These are phyloP conservation scores for Hypotaenidia philippensis DNA, from an alignment of 2,797 vertebrate species.

Conservation along the genomic window DNA sequence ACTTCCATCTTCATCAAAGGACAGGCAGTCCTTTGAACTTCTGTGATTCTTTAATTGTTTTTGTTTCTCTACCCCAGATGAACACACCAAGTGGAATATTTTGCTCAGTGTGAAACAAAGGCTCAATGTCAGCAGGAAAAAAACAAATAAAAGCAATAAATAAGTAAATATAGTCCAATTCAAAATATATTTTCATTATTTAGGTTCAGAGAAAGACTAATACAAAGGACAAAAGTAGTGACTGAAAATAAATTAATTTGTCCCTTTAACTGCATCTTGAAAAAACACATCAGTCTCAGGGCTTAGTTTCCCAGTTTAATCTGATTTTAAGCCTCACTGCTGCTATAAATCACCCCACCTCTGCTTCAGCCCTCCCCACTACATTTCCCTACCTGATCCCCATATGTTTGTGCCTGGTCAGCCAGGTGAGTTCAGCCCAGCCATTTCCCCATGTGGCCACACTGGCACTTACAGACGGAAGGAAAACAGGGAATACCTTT, in stretches of 20 bases:
- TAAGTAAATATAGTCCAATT: not conserved
- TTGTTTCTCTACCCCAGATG: not conserved
- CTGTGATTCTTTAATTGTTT: not conserved
- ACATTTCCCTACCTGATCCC: not conserved
- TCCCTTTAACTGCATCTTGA: not conserved
- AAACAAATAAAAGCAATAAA: not conserved
- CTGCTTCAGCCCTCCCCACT: not conserved
- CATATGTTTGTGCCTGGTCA: not conserved
- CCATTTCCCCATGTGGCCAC: not conserved
- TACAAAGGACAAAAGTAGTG: not conserved
- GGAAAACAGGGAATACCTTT: not conserved
- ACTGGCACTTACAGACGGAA: fast-evolving
- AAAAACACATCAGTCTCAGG: not conserved
- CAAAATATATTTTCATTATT: not conserved
- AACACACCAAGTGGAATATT: not conserved
- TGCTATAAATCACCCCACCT: not conserved
- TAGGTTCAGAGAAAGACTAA: not conserved
- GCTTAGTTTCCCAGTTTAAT: not conserved
- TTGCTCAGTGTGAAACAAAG: not conserved
- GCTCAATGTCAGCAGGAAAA: not conserved
- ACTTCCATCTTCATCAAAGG: not conserved
- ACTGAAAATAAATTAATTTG: not conserved
- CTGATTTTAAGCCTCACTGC: not conserved
- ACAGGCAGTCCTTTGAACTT: not conserved
- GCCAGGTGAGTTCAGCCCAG: not conserved